Conservation (phyloP, 2,113 vertebrate species). For the Echinops telfairi region DNA sequence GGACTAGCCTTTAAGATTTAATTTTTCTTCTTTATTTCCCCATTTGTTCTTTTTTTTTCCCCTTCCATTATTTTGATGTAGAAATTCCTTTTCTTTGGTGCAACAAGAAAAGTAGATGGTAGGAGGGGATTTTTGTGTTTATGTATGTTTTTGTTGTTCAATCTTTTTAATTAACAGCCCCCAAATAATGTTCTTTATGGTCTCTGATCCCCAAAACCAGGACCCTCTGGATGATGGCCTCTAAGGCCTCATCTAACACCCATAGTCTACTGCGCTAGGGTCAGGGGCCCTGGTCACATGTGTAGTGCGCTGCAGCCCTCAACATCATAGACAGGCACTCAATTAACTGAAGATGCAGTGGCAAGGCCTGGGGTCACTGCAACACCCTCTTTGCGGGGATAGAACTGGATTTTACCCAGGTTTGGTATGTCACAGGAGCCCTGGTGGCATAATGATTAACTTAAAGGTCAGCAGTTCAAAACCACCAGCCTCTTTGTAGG, state of each 20-base stretch:
- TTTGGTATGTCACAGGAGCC: neutral
- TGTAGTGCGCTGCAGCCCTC: no score
- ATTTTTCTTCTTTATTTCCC: neutral
- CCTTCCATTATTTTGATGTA: neutral
- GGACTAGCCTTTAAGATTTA: neutral
- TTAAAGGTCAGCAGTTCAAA: no score
- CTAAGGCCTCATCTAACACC: neutral
- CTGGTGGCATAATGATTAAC: no score
- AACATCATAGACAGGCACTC: neutral
- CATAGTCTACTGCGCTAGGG: neutral
- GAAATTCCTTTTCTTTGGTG: constrained; percentile 6
- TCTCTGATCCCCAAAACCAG: neutral
- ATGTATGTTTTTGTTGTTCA: neutral
- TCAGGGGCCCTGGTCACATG: neutral
- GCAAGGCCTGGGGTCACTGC: neutral
- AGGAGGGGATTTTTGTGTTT: no score
- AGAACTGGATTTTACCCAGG: neutral
- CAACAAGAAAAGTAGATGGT: neutral
- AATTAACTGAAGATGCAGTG: neutral
- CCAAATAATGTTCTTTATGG: neutral
- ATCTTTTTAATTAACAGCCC: neutral
- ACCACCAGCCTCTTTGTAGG: no score
- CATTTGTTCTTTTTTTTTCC: neutral
- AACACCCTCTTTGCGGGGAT: no score
- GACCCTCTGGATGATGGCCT: neutral